Percentiles rank a stretch among this genome's conserved stretches.
Evolutionary conservation across 2,888 invertebrate genomes (phyloP).

Genomic region (Aleiodes alternator): DNA sequence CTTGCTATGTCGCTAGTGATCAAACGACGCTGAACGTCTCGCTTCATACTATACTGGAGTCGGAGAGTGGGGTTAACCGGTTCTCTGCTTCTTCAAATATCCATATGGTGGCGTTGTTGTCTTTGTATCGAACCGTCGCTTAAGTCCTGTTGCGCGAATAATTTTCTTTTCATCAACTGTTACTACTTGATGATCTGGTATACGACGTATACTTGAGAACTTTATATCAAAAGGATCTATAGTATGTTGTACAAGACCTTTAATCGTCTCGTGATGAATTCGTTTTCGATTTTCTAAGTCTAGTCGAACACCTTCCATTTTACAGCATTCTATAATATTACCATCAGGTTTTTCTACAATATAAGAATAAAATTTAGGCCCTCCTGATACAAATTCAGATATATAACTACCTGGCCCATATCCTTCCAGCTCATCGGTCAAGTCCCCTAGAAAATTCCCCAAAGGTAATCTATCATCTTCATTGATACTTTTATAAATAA

Average conservation of each 20-base stretch:
- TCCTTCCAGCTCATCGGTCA: slow-evolving; percentile 43
- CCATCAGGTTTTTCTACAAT: slow-evolving; percentile 6
- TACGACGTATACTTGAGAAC: slow-evolving; percentile 13
- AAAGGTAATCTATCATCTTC: slow-evolving; percentile 3
- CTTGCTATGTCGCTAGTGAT: no score
- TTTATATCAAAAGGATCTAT: neutral
- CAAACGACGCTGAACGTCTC: no score
- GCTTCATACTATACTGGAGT: no score
- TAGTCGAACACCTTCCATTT: slow-evolving; percentile 12
- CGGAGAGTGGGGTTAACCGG: no score
- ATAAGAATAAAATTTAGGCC: slow-evolving; percentile 22
- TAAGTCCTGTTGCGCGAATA: neutral
- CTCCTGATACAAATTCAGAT: slow-evolving; percentile 25
- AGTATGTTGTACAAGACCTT: neutral
- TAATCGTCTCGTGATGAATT: slow-evolving; percentile 14
- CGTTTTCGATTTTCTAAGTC: slow-evolving; percentile 7
- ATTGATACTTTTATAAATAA: slow-evolving; percentile 19
- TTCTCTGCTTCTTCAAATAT: neutral
- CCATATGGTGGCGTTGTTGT: neutral
- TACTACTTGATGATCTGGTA: neutral
- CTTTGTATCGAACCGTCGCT: neutral
- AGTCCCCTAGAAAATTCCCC: slow-evolving; percentile 35
- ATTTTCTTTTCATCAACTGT: neutral
- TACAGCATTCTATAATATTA: neutral
- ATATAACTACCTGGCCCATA: slow-evolving; percentile 34